A percentile compares a stretch with the other conserved stretches of the same genome.
phyloP scores from a whole-genome alignment of 35 echinoderm and acorn worm species.

The Heliocidaris tuberculata region DNA sequence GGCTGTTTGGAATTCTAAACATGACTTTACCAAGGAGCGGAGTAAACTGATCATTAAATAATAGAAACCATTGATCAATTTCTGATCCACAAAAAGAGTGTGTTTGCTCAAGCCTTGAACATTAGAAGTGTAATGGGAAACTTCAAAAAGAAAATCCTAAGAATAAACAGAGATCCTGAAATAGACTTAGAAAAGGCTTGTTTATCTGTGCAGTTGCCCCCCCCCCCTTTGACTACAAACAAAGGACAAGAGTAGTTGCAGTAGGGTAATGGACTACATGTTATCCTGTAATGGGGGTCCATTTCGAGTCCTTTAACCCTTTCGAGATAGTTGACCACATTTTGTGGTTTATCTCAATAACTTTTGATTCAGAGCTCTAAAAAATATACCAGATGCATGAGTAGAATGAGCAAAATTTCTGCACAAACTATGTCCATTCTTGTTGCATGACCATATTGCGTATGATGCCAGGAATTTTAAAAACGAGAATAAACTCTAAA shows the following conservation, averaged over 20 bases:
- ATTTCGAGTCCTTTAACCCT: neutral
- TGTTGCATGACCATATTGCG: too few species aligned
- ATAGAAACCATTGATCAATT: neutral
- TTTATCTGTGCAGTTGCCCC: neutral
- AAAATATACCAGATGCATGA: too few species aligned
- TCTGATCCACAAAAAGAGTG: neutral
- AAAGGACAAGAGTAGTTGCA: too few species aligned
- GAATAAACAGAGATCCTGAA: neutral
- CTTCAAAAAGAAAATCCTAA: neutral
- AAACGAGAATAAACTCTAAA: too few species aligned
- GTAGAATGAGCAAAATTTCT: too few species aligned
- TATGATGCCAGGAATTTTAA: too few species aligned
- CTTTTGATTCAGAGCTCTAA: too few species aligned
- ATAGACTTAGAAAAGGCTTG: neutral
- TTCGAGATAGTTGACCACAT: too few species aligned
- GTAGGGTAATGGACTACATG: neutral
- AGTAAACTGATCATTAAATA: slow-evolving; percentile 1
- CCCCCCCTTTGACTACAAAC: neutral
- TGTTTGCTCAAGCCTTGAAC: neutral
- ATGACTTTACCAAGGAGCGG: neutral
- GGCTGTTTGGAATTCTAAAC: neutral
- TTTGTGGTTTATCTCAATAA: too few species aligned
- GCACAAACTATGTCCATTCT: too few species aligned
- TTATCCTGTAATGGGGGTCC: neutral
- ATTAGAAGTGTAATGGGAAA: neutral